Conservation (phyloP, 1,140 invertebrate species). For the Scaptomyza hsui region DNA sequence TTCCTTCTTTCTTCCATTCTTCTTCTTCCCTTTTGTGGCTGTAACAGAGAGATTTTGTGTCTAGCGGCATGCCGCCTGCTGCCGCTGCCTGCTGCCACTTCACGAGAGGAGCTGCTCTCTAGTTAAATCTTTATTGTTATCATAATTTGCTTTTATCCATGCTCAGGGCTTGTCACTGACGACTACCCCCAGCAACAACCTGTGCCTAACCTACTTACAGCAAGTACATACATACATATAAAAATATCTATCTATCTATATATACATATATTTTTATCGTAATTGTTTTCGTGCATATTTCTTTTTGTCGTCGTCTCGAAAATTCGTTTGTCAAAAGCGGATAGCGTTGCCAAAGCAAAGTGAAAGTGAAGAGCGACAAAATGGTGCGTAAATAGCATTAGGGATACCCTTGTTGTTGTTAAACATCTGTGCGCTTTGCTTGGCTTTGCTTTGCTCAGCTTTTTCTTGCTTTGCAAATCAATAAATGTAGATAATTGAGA, state of each 20-base stretch:
- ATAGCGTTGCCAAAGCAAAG: conserved; percentile 29
- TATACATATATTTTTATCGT: conserved; percentile 68
- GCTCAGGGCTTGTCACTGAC: conserved; percentile 73
- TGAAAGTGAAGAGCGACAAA: conserved; percentile 67
- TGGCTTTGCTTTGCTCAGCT: conserved; percentile 21
- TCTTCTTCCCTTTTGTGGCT: no score
- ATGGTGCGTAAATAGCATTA: conserved; percentile 76
- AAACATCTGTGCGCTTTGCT: conserved; percentile 65
- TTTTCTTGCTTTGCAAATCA: conserved; percentile 69
- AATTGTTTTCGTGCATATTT: conserved; percentile 78
- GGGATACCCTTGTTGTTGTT: conserved; percentile 65
- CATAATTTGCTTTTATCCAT: conserved; percentile 82
- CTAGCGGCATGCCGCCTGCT: conserved; percentile 52
- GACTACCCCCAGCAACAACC: conserved; percentile 43
- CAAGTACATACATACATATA: conserved; percentile 16
- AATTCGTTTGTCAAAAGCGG: conserved; percentile 34
- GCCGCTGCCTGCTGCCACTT: conserved; percentile 47
- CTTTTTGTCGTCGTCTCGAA: conserved; percentile 10
- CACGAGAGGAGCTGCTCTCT: conserved; percentile 40
- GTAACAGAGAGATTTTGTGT: conserved; percentile 34
- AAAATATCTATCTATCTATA: conserved; percentile 1
- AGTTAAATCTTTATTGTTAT: conserved; percentile 83
- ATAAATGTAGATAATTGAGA: conserved; percentile 82
- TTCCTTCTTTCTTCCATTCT: not conserved
- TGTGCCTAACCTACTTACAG: conserved; percentile 44